Percentiles rank a stretch among this genome's conserved stretches.
phyloP scores from a whole-genome alignment of 1,140 invertebrate species.

The Paracyclopina nana region DNA sequence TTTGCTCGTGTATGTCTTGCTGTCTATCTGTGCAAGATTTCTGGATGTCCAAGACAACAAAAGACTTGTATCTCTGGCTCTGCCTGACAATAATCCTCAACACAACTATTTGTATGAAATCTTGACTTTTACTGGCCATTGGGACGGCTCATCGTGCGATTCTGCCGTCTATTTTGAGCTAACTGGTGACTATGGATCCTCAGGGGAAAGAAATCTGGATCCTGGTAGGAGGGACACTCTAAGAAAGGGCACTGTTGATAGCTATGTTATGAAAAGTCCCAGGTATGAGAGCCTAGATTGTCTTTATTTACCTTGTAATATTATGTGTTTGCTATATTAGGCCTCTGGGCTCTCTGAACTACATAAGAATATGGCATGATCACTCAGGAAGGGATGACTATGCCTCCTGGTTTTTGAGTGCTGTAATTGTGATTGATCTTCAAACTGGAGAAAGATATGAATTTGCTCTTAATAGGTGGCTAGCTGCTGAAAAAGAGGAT shows the following conservation, averaged over 20 bases:
- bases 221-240: conserved; percentile 26
- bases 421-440: conserved; percentile 32
- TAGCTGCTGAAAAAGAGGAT: conserved; percentile 36
- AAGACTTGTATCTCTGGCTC: conserved; percentile 4
- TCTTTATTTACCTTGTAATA: too few species aligned
- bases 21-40: conserved; percentile 29
- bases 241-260: conserved; percentile 27
- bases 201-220: conserved; percentile 28
- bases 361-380: conserved; percentile 36
- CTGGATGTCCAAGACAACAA: conserved; percentile 30
- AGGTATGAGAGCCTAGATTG: conserved; percentile 22
- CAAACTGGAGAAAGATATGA: conserved; percentile 32
- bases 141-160: conserved; percentile 1
- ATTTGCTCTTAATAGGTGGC: conserved; percentile 34
- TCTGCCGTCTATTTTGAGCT: conserved; percentile 24
- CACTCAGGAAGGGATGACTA: conserved; percentile 32
- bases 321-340: conserved; percentile 22
- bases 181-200: conserved; percentile 33
- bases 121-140: conserved; percentile 31
- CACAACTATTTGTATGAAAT: conserved; percentile 37
- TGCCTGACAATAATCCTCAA: conserved; percentile 28
- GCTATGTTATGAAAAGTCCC: conserved; percentile 32
- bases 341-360: conserved; percentile 31
- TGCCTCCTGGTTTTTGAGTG: conserved; percentile 34
- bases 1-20: conserved; percentile 26